A percentile compares a stretch with the other conserved stretches of the same genome.
Conservation (phyloP, 2,888 invertebrate genomes). For the Neoascia interrupta region DNA sequence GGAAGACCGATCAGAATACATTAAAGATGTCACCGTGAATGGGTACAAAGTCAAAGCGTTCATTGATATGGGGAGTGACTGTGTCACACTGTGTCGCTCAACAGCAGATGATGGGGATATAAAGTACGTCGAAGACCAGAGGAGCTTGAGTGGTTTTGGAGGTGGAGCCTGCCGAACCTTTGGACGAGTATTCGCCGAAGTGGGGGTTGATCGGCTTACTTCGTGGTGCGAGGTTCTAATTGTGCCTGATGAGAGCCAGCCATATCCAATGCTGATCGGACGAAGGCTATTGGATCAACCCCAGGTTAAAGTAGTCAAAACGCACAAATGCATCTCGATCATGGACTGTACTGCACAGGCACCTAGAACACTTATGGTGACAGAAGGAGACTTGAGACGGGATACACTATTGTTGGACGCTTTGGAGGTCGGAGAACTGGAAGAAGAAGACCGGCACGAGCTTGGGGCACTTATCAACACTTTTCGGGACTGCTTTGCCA, state of each 20-base stretch:
- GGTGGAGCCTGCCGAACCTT: not conserved
- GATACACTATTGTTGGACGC: too few relatives aligned
- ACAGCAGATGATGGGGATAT: not conserved
- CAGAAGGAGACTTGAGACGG: not conserved
- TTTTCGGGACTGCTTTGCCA: too few relatives aligned
- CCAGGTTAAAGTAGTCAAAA: not conserved
- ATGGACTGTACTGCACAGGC: not conserved
- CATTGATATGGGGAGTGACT: constrained; percentile 12
- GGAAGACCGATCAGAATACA: not conserved
- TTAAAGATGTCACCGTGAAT: not conserved
- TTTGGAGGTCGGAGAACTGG: too few relatives aligned
- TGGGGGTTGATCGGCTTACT: not conserved
- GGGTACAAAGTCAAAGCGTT: not conserved
- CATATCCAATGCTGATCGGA: constrained; percentile 10
- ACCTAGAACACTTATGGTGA: not conserved
- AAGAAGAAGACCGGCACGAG: too few relatives aligned
- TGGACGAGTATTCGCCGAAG: not conserved
- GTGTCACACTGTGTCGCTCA: not conserved
- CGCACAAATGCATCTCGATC: not conserved
- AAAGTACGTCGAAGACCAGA: not conserved
- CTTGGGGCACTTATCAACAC: too few relatives aligned
- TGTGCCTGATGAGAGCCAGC: constrained; percentile 7
- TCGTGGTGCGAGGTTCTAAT: constrained; percentile 16
- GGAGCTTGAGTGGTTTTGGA: constrained; percentile 2
- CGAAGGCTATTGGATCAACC: constrained; percentile 1